A percentile compares a stretch with the other conserved stretches of the same genome.
phyloP scores from a whole-genome alignment of 2,888 invertebrate species.

The Lasioglossum pauxillum region DNA sequence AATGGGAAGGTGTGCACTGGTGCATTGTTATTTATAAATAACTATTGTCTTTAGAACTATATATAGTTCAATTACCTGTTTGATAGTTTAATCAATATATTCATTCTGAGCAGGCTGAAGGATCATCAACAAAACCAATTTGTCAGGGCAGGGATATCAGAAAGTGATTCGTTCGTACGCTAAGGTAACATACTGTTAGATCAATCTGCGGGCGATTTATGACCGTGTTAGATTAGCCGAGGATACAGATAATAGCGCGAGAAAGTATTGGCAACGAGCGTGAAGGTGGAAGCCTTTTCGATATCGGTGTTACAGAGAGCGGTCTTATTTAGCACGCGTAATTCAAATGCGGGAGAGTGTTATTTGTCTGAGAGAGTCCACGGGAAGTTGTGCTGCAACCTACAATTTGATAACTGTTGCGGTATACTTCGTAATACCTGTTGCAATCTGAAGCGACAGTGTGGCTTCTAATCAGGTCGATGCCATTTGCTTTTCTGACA shows the following conservation, averaged over 20 bases:
- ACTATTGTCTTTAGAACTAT: too few species aligned
- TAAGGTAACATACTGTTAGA: background rate
- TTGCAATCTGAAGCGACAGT: background rate
- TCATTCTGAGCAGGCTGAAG: too few species aligned
- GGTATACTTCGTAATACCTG: background rate
- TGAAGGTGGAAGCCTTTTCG: background rate
- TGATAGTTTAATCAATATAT: too few species aligned
- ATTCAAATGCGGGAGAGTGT: background rate
- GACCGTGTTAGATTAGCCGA: background rate
- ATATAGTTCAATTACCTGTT: too few species aligned
- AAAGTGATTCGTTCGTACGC: background rate
- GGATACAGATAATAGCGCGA: background rate
- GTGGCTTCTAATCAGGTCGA: background rate
- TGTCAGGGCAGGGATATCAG: background rate
- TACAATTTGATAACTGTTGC: background rate
- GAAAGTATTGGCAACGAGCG: slow-evolving; percentile 36
- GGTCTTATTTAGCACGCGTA: background rate
- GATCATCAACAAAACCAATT: background rate
- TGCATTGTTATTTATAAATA: too few species aligned
- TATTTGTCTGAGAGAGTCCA: background rate
- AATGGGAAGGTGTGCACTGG: background rate
- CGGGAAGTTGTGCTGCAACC: background rate
- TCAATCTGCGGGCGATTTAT: background rate
- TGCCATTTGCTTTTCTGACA: background rate
- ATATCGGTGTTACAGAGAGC: background rate